Base-by-base conservation (phyloP, 2,113 vertebrate species). In the Cyphomyrus discorhynchus region DNA sequence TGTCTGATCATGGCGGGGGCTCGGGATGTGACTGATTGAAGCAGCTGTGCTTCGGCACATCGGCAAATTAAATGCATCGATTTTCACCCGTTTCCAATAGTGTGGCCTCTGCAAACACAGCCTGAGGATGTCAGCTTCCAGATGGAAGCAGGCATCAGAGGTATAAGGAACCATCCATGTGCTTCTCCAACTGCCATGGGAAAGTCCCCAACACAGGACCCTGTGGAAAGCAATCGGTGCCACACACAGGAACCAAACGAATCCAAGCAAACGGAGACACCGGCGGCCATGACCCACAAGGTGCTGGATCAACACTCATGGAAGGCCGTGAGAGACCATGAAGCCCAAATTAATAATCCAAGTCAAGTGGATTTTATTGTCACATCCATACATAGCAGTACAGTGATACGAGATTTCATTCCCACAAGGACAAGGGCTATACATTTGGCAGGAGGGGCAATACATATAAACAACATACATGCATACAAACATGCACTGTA, bases 21-120 rank as follows among this genome's bases (percentile, higher is more conserved):
- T 84, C 92, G 92, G 93, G 92, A 93, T 92, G 93, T 91, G 93
- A 94, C 93, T 96, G 94, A 96, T 94, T 96, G 95, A 93, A 92
- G 95, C 94, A 94, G 94, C 94, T 95, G 95, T 95, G 94, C 94
- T 93, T 93, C 94, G 94, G 91, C 95, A 94, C 94, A 92, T 95
- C 92, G 31, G 89, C 95, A 95, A 96, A 96, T 96, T 94, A 96
- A 95, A 95, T 93, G 93, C 92, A 96, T 96, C 95, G 95, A 96
- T 96, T 95, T 96, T 93, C 56, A 21, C 35, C 93, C 91, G 91
- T 89, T 84, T 90, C 80, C 53, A 91, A 90, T 88, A 91, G 82
- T 84, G 35, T 58, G 82, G 84, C 89, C 70, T 90, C 74, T 62
- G 85, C 90, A 90, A 90, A 88, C 89, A 91, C 53, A 87, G 56